phyloP scores from a whole-genome alignment of 2,888 invertebrate species.

The Andricus quercusramuli region DNA sequence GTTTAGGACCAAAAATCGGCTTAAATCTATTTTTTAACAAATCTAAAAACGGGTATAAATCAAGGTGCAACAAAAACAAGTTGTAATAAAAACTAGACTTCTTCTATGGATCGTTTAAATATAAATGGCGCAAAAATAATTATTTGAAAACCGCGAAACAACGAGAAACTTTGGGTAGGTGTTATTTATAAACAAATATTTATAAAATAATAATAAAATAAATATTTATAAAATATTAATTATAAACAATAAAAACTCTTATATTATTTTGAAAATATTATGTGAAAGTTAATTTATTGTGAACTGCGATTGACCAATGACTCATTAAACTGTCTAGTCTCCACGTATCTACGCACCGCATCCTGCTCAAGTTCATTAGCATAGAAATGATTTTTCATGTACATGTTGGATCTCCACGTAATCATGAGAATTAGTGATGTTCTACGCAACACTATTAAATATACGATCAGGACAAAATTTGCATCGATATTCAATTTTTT shows the following conservation, averaged over 20 bases:
- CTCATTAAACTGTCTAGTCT: conserved; percentile 17
- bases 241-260: neutral
- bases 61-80: no score
- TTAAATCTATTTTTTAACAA: no score
- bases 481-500: conserved; percentile 31
- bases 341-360: neutral
- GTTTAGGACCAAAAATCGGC: no score
- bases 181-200: no score
- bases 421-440: conserved; percentile 20
- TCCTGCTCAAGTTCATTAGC: conserved; percentile 29
- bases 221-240: no score
- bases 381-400: conserved; percentile 34
- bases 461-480: neutral
- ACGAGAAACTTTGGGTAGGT: no score
- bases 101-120: no score
- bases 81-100: no score
- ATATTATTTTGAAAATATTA: neutral
- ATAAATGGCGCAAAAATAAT: no score
- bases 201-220: no score
- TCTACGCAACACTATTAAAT: conserved; percentile 29
- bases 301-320: conserved; percentile 6
- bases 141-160: no score
- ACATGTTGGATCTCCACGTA: conserved; percentile 15
- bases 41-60: no score
- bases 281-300: neutral